These are phyloP conservation scores for Cryptotermes secundus DNA, from an alignment of 1,140 invertebrate species.

Conservation along the genomic window DNA sequence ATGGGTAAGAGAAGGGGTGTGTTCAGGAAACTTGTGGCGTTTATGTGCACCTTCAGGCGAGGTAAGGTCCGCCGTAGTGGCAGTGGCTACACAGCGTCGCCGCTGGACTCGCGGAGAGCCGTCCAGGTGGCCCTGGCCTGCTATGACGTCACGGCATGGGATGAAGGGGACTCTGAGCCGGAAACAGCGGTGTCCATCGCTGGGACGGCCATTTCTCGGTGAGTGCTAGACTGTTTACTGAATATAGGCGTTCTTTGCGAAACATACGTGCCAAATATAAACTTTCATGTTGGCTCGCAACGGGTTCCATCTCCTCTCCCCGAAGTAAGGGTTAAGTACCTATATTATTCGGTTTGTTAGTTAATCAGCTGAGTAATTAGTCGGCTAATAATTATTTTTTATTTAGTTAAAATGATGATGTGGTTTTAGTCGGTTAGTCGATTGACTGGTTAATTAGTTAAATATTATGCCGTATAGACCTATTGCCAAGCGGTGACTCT, in stretches of 20 bases:
- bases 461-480: too few relatives aligned
- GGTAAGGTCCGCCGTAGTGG: background rate
- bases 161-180: background rate
- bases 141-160: background rate
- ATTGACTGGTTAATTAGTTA: too few relatives aligned
- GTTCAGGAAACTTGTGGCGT: conserved; percentile 25
- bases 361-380: too few relatives aligned
- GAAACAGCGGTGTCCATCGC: background rate
- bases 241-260: background rate
- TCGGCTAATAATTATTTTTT: too few relatives aligned
- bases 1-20: conserved; percentile 24
- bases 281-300: too few relatives aligned
- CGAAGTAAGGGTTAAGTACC: too few relatives aligned
- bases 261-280: too few relatives aligned
- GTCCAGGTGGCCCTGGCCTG: background rate
- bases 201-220: conserved; percentile 2
- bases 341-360: too few relatives aligned
- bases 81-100: background rate
- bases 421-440: too few relatives aligned
- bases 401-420: too few relatives aligned
- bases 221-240: background rate
- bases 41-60: conserved; percentile 9
- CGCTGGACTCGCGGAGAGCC: background rate
- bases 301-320: too few relatives aligned
- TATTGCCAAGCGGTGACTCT: too few relatives aligned